Conservation (phyloP, 2,797 vertebrate species). For the Enoplosus armatus region DNA sequence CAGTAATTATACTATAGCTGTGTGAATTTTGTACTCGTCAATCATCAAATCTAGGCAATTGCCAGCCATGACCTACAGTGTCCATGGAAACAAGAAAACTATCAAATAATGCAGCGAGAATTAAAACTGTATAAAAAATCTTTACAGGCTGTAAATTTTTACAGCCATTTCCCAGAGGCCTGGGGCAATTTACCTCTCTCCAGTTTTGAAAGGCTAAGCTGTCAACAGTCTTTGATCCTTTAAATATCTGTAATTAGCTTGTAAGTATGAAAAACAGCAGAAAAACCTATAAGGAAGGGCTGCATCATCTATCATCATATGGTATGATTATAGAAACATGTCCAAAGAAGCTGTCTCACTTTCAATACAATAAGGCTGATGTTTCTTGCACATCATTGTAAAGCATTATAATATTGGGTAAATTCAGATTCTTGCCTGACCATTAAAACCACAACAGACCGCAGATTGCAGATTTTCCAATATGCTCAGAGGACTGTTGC, state of each 20-base stretch:
- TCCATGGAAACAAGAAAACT: background rate
- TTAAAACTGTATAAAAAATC: background rate
- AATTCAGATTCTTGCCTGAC: slow-evolving; percentile 28
- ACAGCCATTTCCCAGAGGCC: background rate
- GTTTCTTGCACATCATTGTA: slow-evolving; percentile 13
- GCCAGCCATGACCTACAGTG: background rate
- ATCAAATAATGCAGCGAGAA: background rate
- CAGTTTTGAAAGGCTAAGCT: slow-evolving; percentile 24
- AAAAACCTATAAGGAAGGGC: slow-evolving; percentile 6
- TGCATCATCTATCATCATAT: slow-evolving; percentile 12
- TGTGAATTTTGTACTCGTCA: background rate
- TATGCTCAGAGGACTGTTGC: slow-evolving; percentile 55
- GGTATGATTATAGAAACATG: slow-evolving; percentile 3
- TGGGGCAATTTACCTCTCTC: slow-evolving; percentile 3
- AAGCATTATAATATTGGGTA: slow-evolving; percentile 19
- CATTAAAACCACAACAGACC: slow-evolving; percentile 29
- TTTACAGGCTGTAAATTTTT: background rate
- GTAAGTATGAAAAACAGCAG: slow-evolving; percentile 29
- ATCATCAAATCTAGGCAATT: background rate
- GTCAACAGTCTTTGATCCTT: slow-evolving; percentile 21
- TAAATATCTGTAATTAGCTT: slow-evolving; percentile 33
- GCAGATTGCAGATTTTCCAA: slow-evolving; percentile 62
- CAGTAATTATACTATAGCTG: background rate
- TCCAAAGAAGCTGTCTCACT: background rate
- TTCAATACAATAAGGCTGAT: slow-evolving; percentile 13